Conservation (phyloP, 2,888 invertebrate genomes). For the Melangyna quadrimaculata region DNA sequence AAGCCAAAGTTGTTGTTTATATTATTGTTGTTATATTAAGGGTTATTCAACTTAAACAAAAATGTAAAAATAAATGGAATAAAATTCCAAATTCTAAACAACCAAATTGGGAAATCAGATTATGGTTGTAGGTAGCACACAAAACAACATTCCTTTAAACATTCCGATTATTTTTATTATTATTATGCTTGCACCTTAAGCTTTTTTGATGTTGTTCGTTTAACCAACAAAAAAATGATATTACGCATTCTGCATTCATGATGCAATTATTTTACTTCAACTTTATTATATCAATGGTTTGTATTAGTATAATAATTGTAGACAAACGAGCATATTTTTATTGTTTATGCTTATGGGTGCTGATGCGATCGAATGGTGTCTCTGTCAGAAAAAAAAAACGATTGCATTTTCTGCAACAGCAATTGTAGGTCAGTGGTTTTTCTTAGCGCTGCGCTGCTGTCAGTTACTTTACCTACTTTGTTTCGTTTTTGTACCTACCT, state of each 20-base stretch:
- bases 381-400: constrained; percentile 42
- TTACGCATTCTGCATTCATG: constrained; percentile 46
- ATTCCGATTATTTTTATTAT: constrained; percentile 10
- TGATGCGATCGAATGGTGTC: constrained; percentile 1
- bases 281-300: constrained; percentile 13
- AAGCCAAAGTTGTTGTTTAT: constrained; percentile 24
- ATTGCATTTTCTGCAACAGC: constrained; percentile 59
- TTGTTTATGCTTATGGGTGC: constrained; percentile 32
- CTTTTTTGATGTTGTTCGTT: constrained; percentile 24
- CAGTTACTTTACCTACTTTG: constrained; percentile 25
- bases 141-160: constrained; percentile 7
- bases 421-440: constrained; percentile 59
- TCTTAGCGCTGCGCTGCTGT: not conserved
- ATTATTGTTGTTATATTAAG: constrained; percentile 3
- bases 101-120: constrained; percentile 55
- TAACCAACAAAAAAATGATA: not conserved
- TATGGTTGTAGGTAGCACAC: constrained; percentile 1
- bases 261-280: constrained; percentile 35
- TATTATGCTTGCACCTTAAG: not conserved
- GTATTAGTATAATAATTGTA: not conserved
- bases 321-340: constrained; percentile 29
- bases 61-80: constrained; percentile 9
- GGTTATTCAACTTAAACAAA: constrained; percentile 50
- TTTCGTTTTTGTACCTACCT: constrained; percentile 11
- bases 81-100: constrained; percentile 42